Evolutionary conservation across 2,888 invertebrate genomes (phyloP).

Genomic region (Erannis defoliaria): DNA sequence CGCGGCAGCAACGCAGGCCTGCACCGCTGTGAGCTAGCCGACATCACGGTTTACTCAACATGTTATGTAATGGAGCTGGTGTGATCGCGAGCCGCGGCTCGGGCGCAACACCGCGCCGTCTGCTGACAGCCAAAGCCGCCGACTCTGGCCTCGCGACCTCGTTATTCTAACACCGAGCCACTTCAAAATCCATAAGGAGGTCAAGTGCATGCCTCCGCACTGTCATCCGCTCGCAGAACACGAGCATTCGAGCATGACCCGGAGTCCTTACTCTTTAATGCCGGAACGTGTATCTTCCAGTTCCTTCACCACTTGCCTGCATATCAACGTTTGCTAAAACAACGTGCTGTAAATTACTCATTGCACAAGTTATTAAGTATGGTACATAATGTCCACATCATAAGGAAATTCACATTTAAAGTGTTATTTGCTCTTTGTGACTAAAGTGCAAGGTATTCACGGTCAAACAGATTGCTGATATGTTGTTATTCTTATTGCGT

Average conservation of each 20-base stretch:
- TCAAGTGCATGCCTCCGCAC: slow-evolving; percentile 44
- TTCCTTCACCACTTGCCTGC: slow-evolving; percentile 9
- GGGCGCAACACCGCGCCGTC: slow-evolving; percentile 47
- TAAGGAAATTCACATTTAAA: slow-evolving; percentile 29
- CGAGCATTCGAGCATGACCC: background rate
- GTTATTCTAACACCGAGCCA: slow-evolving; percentile 26
- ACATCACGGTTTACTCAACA: slow-evolving; percentile 61
- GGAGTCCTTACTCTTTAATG: slow-evolving; percentile 7
- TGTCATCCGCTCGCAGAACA: slow-evolving; percentile 11
- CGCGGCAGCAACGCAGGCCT: slow-evolving; percentile 18
- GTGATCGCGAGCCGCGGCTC: slow-evolving; percentile 49
- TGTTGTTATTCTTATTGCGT: slow-evolving; percentile 40
- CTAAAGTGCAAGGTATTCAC: slow-evolving; percentile 40
- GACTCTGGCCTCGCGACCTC: slow-evolving; percentile 42
- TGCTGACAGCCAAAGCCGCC: slow-evolving; percentile 37
- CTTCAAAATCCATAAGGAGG: slow-evolving; percentile 35
- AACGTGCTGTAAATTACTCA: slow-evolving; percentile 27
- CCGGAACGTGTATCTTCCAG: background rate
- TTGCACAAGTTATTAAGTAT: slow-evolving; percentile 28
- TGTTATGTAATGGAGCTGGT: slow-evolving; percentile 63
- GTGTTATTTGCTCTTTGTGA: slow-evolving; percentile 36
- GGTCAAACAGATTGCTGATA: slow-evolving; percentile 33
- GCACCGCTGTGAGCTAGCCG: slow-evolving; percentile 23
- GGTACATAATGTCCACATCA: slow-evolving; percentile 22
- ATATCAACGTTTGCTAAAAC: slow-evolving; percentile 17